Conservation (phyloP, 2,113 vertebrate species). For the Sprattus sprattus region DNA sequence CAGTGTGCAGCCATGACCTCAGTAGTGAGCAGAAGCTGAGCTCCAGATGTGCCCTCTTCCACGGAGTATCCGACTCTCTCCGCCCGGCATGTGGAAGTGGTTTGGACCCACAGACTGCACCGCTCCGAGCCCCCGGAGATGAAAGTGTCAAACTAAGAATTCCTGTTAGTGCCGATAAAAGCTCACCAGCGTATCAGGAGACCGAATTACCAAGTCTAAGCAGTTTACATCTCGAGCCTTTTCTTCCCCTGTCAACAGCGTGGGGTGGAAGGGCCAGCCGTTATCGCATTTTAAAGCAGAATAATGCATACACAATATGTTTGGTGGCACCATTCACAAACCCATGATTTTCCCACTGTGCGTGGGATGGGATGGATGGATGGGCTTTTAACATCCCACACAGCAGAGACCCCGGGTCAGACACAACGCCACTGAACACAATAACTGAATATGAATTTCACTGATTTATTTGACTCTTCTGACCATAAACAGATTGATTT, state of each 20-base stretch:
- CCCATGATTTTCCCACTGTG: constrained; percentile 35
- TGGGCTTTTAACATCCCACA: constrained; percentile 44
- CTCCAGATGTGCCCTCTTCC: not conserved
- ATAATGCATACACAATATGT: constrained; percentile 48
- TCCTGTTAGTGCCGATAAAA: constrained; percentile 45
- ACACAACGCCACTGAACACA: not conserved
- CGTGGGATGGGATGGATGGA: constrained; percentile 33
- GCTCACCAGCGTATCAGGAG: constrained; percentile 32
- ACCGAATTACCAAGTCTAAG: constrained; percentile 52
- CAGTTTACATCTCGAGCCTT: constrained; percentile 32
- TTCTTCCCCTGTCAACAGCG: constrained; percentile 32
- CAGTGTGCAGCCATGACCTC: not conserved
- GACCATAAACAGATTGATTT: not conserved
- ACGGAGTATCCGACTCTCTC: not conserved
- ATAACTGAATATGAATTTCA: not conserved
- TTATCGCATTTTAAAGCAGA: constrained; percentile 57
- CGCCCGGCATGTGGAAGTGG: not conserved
- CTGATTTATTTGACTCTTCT: not conserved
- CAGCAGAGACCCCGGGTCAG: constrained; percentile 36
- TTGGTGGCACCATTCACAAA: constrained; percentile 32
- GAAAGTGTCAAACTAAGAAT: constrained; percentile 48
- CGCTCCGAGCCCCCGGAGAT: not conserved
- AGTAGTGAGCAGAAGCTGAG: not conserved
- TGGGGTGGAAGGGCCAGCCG: constrained; percentile 37
- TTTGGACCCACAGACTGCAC: not conserved